These are phyloP conservation scores for Eriocheir sinensis DNA, from an alignment of 1,140 invertebrate species.

Conservation along the genomic window DNA sequence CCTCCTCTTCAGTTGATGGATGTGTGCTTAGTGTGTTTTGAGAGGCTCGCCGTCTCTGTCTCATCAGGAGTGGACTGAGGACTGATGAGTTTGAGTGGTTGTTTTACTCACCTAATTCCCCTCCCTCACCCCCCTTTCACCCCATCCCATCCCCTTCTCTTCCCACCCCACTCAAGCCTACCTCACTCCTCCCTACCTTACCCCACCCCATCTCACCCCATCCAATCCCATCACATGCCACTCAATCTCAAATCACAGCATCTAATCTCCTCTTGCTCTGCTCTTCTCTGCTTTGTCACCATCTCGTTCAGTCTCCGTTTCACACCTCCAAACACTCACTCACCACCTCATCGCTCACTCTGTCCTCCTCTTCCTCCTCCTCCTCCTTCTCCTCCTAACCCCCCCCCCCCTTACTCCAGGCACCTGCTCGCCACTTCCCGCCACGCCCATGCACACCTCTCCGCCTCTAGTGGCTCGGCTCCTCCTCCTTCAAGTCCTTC, in stretches of 20 bases:
- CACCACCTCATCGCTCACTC: background rate
- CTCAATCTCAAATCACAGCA: too few relatives aligned
- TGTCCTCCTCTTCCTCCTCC: background rate
- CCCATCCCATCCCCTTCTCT: background rate
- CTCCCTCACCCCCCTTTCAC: background rate
- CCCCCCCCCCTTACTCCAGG: background rate
- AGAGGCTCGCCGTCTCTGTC: slow-evolving; percentile 8
- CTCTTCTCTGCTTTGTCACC: background rate
- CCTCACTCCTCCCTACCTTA: background rate
- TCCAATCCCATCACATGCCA: background rate
- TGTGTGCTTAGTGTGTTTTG: slow-evolving; percentile 3
- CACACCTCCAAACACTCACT: background rate
- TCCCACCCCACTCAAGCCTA: too few relatives aligned
- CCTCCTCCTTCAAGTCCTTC: background rate
- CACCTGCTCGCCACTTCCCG: background rate
- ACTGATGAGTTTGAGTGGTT: background rate
- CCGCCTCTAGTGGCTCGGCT: too few relatives aligned
- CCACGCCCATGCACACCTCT: background rate
- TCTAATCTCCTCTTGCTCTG: background rate
- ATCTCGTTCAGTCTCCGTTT: background rate
- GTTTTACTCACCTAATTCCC: background rate
- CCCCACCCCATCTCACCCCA: background rate
- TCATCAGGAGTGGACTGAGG: background rate
- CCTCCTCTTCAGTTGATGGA: background rate
- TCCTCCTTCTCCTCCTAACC: background rate